Evolutionary conservation across 2,888 invertebrate species (phyloP).

Genomic region (Prosapia bicincta): DNA sequence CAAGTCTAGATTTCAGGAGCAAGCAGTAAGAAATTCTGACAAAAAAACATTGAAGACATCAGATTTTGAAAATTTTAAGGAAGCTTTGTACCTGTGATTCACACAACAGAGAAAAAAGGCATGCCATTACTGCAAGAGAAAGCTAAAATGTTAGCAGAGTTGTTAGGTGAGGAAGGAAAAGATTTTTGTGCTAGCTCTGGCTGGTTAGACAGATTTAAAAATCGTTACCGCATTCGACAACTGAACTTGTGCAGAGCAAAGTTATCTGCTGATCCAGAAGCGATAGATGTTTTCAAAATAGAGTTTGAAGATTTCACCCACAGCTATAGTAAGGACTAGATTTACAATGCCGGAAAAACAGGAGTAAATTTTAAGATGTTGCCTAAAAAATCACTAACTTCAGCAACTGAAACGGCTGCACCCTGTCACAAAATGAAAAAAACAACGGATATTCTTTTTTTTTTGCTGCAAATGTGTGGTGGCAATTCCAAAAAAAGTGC

Average conservation of each 20-base stretch:
- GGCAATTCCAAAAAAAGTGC: background rate
- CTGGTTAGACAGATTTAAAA: background rate
- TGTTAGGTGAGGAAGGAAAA: background rate
- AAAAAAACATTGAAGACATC: constrained; percentile 3
- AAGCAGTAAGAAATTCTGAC: background rate
- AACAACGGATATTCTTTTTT: background rate
- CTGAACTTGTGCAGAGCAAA: background rate
- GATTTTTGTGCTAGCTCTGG: background rate
- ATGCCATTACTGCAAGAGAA: background rate
- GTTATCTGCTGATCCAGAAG: background rate
- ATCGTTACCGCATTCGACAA: background rate
- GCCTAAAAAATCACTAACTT: background rate
- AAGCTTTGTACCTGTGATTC: background rate
- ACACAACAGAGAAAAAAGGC: too few species aligned
- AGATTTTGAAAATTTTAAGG: background rate
- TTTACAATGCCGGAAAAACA: background rate
- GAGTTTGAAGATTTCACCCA: background rate
- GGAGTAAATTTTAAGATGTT: background rate
- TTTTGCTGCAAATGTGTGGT: constrained; percentile 10
- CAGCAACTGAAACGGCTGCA: background rate
- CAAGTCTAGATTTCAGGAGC: background rate
- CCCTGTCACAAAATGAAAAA: constrained; percentile 2
- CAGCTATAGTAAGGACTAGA: background rate
- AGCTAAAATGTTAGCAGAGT: constrained; percentile 6
- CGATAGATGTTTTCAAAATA: background rate